Evolutionary conservation across 2,888 invertebrate genomes (phyloP), one percentile per base, ranked within the genome.

Genomic region (Cephus sareptanus): DNA sequence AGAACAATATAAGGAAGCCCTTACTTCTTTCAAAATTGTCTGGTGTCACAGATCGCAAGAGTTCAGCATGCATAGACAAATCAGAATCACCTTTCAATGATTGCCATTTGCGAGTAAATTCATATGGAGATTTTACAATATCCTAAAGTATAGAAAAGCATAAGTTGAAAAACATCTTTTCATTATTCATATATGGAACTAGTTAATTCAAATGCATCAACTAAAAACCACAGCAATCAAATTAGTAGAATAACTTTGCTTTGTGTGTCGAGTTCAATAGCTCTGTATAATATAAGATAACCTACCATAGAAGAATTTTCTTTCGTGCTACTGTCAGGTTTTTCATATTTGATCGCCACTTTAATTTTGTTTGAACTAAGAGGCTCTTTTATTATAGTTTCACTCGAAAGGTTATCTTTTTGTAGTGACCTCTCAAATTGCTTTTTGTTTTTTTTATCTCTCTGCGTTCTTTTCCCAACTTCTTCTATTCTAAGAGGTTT

Each of bases 21-120:
- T 77, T 82, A 89, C 88, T 84, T 81, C 69, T 78, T 35, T 76
- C 79, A 33, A 90, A 77, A 73, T 86, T 82, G 1, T 85, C 80
- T 6, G 82, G 82, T 11, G 84, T 82, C 69, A 92, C 79, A 85
- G 86, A 85, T 81, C 89, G 85, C n/a, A 92, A 78, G 68, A 92
- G 84, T 77, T 87, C 81, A 3, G 91, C 92, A 37, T 88, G 90
- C 69, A 84, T 77, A 68, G 83, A 80, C 31, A 91, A 87, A 71
- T 88, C 87, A 30, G 77, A 75, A 80, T 92, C 89, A 33, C 84
- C 84, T 81, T 88, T 87, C 9, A 90, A 81, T 11, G 90, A 87
- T 73, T 89, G 87, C 92, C 92, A 92, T 3, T 83, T 78, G 77
- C 87, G 87, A 73, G 90, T 77, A 82, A 92, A 92, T 81, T 89